Base-by-base conservation (phyloP, 1,140 invertebrate species). In the Limonius californicus region DNA sequence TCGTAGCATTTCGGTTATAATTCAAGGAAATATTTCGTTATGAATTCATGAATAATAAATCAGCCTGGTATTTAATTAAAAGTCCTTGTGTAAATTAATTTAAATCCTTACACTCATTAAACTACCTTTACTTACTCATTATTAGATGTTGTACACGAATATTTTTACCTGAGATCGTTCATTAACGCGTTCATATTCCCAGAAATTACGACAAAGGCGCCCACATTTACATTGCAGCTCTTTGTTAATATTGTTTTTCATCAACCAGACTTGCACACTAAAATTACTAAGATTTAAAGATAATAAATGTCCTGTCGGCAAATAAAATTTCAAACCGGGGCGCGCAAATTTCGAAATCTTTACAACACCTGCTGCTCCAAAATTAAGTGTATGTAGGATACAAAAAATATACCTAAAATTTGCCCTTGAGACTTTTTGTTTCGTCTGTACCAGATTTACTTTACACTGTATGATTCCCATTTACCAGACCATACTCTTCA, bases 401-500 rank as follows among this genome's bases (percentile, higher is more conserved):
- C 59, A 64, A 62, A 67, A 67, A 67, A 67, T 64, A 62, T 21
- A 21, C 63, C 65, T 62, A 55, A 64, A 67, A 67, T 64, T 61
- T 64, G 65, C 59, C 65, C 65, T 67, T 67, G 62, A 64, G 47
- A 55, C 62, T 67, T 67, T 67, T 67, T 61, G 58, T 64, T 61
- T 43, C 56, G 62, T 47, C 50, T 58, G 61, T 55, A 56, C 59
- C 55, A 59, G 62, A 63, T 63, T 63, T 59, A 56, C 57, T 54
- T 61, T 55, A 61, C 55, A 4, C 50, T 21, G 21, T 53, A 43
- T 12, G 57, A 47, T 14, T 61, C 12, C 55, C 21, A 53, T 54
- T 61, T 42, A 20, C 30, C 57, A 21, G 16, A 19, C 3, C 57
- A 53, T 15, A 57, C 45, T 18, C 16, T 19, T 50, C 45, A 18